Conservation (phyloP, 2,888 invertebrate species). For the Ophion costatus region DNA sequence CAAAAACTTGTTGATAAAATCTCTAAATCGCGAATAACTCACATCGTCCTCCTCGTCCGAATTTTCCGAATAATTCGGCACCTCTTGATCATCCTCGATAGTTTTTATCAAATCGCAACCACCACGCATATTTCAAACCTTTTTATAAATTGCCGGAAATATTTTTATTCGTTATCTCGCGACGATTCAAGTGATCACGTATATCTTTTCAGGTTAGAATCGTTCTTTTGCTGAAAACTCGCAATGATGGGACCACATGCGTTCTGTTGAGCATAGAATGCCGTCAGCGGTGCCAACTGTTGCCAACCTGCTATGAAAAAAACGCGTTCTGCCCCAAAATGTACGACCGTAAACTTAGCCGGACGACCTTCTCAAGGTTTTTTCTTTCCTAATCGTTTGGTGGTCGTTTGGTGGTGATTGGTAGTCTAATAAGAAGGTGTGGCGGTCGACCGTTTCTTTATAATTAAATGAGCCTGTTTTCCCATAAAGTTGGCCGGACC, state of each 20-base stretch:
- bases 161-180: background rate
- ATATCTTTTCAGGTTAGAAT: constrained; percentile 36
- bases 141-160: background rate
- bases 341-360: too few species aligned
- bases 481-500: too few species aligned
- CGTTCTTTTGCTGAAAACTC: constrained; percentile 4
- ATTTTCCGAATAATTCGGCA: constrained; percentile 91
- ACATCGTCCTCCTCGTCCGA: constrained; percentile 93
- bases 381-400: too few species aligned
- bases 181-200: background rate
- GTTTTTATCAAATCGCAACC: constrained; percentile 90
- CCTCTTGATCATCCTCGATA: constrained; percentile 92
- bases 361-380: too few species aligned
- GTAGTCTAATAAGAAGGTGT: too few species aligned
- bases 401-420: too few species aligned
- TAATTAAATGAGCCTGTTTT: too few species aligned
- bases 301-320: too few species aligned
- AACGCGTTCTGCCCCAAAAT: too few species aligned
- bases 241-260: constrained; percentile 10
- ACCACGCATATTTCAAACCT: constrained; percentile 65
- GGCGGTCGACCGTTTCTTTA: too few species aligned
- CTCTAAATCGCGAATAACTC: constrained; percentile 70
- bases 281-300: background rate
- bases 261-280: background rate
- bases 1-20: constrained; percentile 8